These are phyloP conservation scores for Asbolus verrucosus DNA, from an alignment of 1,140 invertebrate genomes.

Conservation along the genomic window DNA sequence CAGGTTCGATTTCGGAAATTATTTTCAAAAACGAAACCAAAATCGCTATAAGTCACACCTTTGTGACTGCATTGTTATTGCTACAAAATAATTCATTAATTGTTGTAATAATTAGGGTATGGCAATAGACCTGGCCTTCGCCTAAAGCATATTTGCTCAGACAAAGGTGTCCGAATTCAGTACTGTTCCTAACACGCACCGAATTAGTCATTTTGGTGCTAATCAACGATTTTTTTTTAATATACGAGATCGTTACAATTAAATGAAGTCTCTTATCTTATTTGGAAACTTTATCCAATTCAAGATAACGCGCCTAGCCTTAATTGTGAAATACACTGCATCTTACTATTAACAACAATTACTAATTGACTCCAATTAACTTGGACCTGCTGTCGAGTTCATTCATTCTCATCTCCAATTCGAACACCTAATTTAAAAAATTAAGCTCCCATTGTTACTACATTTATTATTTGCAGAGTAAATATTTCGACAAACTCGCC, in stretches of 20 bases:
- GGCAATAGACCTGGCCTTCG: conserved; percentile 22
- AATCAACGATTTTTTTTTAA: neutral
- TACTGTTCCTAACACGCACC: too few relatives aligned
- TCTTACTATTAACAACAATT: neutral
- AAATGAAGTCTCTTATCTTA: conserved; percentile 19
- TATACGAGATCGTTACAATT: conserved; percentile 17
- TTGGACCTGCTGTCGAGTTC: conserved; percentile 14
- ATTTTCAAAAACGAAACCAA: too few relatives aligned
- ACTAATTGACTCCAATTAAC: conserved; percentile 25
- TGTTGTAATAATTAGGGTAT: conserved; percentile 30
- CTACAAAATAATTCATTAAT: too few relatives aligned
- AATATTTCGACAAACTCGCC: conserved; percentile 13
- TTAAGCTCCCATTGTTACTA: conserved; percentile 15
- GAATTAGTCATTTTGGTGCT: conserved; percentile 1
- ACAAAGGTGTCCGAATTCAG: too few relatives aligned
- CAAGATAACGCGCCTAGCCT: conserved; percentile 25
- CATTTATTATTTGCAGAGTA: conserved; percentile 15
- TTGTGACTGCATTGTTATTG: neutral
- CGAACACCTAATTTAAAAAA: conserved; percentile 13
- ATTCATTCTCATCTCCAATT: conserved; percentile 4
- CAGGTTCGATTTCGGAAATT: neutral
- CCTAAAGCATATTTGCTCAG: conserved; percentile 23
- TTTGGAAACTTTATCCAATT: conserved; percentile 38
- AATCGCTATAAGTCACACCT: neutral
- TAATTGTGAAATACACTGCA: conserved; percentile 23